phyloP scores from a whole-genome alignment of 2,888 invertebrate genomes.

The Stenchaetothrips biformis region DNA sequence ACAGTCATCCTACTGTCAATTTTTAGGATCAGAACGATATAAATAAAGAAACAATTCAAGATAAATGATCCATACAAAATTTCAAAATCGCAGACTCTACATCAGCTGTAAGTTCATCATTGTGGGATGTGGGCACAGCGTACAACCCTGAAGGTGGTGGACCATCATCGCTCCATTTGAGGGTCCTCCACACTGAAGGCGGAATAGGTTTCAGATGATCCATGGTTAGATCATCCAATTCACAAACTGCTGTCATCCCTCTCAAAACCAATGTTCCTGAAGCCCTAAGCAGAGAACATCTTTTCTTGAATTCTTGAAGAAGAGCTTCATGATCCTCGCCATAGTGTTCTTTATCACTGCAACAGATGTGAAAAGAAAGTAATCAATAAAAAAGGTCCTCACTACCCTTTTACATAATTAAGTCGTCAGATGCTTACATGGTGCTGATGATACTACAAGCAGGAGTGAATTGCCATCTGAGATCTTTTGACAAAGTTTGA shows the following conservation, averaged over 20 bases:
- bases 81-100: not conserved
- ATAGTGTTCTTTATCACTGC: no score
- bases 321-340: not conserved
- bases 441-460: not conserved
- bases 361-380: no score
- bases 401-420: no score
- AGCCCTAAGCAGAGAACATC: not conserved
- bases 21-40: no score
- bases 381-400: no score
- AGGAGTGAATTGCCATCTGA: not conserved
- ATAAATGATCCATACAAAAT: not conserved
- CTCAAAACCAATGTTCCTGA: not conserved
- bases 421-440: not conserved
- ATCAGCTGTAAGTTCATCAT: not conserved
- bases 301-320: not conserved
- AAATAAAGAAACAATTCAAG: no score
- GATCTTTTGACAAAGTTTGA: not conserved
- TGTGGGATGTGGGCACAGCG: not conserved
- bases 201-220: not conserved
- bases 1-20: no score
- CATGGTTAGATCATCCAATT: not conserved
- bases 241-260: not conserved
- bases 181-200: not conserved
- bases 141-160: not conserved
- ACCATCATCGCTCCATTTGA: not conserved